phyloP scores from a whole-genome alignment of 2,888 invertebrate genomes.

The Yponomeuta malinellus region DNA sequence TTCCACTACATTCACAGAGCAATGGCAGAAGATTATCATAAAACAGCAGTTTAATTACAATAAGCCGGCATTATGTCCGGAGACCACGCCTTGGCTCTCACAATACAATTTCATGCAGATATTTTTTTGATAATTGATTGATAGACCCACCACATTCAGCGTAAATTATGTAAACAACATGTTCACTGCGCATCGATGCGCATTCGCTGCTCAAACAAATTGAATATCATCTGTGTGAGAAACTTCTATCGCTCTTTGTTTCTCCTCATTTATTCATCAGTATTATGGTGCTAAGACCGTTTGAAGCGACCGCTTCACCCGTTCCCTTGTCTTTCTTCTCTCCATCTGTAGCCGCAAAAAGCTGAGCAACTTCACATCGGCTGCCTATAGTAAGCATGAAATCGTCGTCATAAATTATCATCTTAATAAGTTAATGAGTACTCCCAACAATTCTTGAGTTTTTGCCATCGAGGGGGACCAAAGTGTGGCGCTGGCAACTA shows the following conservation, averaged over 20 bases:
- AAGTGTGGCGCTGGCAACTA: slow-evolving; percentile 43
- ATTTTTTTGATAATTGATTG: slow-evolving; percentile 28
- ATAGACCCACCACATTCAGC: slow-evolving; percentile 34
- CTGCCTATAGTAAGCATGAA: slow-evolving; percentile 48
- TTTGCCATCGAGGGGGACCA: slow-evolving; percentile 42
- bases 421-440: slow-evolving; percentile 73
- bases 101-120: slow-evolving; percentile 5
- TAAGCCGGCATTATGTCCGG: slow-evolving; percentile 4
- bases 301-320: slow-evolving; percentile 14
- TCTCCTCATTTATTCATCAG: slow-evolving; percentile 18
- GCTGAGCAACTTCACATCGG: slow-evolving; percentile 32
- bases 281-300: slow-evolving; percentile 13
- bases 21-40: slow-evolving; percentile 1
- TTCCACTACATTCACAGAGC: not conserved
- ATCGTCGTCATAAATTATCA: slow-evolving; percentile 70
- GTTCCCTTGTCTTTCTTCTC: slow-evolving; percentile 7
- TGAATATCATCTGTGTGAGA: slow-evolving; percentile 19
- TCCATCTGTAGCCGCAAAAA: slow-evolving; percentile 27
- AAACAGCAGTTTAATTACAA: slow-evolving; percentile 14
- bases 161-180: slow-evolving; percentile 32
- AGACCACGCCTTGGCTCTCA: slow-evolving; percentile 6
- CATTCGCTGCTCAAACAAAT: slow-evolving; percentile 23
- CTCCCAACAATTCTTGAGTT: slow-evolving; percentile 64
- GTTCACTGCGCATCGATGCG: slow-evolving; percentile 25
- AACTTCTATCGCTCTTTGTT: slow-evolving; percentile 17